A percentile compares a stretch with the other conserved stretches of the same genome.
Evolutionary conservation across 1,140 invertebrate species (phyloP).

Genomic region (Drosophila tani): DNA sequence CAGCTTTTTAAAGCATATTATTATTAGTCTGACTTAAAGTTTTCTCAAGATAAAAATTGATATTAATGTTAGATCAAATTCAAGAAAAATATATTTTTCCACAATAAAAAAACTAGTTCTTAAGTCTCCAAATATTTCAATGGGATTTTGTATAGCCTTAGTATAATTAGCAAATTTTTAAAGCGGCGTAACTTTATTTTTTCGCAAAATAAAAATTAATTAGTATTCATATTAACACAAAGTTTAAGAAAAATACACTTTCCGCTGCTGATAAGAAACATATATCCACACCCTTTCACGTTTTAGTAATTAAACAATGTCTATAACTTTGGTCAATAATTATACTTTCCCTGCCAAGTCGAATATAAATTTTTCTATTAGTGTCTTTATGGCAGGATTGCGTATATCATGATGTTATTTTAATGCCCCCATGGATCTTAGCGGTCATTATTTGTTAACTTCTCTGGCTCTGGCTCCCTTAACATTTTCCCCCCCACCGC

Average conservation of each 20-base stretch:
- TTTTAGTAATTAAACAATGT: constrained; percentile 1
- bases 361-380: constrained; percentile 16
- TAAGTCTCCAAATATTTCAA: too few species aligned
- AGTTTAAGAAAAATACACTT: background rate
- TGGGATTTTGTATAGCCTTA: too few species aligned
- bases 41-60: too few species aligned
- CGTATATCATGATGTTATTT: constrained; percentile 48
- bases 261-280: too few species aligned
- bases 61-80: too few species aligned
- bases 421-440: constrained; percentile 31
- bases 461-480: background rate
- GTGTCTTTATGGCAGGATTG: constrained; percentile 22
- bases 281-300: too few species aligned
- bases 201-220: background rate
- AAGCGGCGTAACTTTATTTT: background rate
- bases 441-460: constrained; percentile 44
- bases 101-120: too few species aligned
- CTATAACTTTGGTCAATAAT: background rate
- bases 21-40: too few species aligned
- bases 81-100: too few species aligned
- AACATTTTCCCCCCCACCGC: background rate
- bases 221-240: background rate
- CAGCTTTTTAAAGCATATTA: too few species aligned
- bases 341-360: background rate
- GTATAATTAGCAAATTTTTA: background rate